phyloP scores from a whole-genome alignment of 2,888 invertebrate species.

The Drosophila subquinaria region DNA sequence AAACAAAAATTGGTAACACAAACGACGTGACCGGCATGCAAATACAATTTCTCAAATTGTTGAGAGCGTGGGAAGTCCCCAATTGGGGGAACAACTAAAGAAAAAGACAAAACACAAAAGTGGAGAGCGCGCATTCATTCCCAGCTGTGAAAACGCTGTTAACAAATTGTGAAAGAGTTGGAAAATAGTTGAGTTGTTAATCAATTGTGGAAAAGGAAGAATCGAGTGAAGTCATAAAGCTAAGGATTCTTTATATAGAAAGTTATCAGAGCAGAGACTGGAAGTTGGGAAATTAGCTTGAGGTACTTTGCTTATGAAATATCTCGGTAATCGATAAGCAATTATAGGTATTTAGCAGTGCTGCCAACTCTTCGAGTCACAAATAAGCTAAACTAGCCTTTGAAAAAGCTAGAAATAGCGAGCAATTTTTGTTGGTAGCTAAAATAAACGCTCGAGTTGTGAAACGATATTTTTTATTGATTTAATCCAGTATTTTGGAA shows the following conservation, averaged over 20 bases:
- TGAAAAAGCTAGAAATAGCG: no score
- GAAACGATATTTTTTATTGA: no score
- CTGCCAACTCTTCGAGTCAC: no score
- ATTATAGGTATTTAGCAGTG: no score
- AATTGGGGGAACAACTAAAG: background rate
- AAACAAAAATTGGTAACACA: slow-evolving; percentile 12
- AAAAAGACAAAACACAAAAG: slow-evolving; percentile 6
- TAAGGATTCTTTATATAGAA: background rate
- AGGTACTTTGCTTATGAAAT: background rate
- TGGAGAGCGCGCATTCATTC: slow-evolving; percentile 14
- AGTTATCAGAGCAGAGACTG: background rate
- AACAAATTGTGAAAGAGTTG: slow-evolving; percentile 30
- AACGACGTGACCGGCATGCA: slow-evolving; percentile 38
- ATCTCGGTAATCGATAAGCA: background rate
- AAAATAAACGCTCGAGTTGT: no score
- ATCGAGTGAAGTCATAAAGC: background rate
- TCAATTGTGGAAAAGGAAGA: background rate
- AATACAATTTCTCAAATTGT: slow-evolving; percentile 51
- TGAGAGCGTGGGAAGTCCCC: slow-evolving; percentile 52
- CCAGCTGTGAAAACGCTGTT: slow-evolving; percentile 22
- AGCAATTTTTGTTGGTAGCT: no score
- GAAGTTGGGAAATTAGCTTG: background rate
- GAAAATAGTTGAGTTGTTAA: background rate
- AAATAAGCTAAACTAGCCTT: no score
- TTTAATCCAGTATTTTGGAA: no score